Conservation (phyloP, 2,888 invertebrate genomes). For the Acronicta leporina region DNA sequence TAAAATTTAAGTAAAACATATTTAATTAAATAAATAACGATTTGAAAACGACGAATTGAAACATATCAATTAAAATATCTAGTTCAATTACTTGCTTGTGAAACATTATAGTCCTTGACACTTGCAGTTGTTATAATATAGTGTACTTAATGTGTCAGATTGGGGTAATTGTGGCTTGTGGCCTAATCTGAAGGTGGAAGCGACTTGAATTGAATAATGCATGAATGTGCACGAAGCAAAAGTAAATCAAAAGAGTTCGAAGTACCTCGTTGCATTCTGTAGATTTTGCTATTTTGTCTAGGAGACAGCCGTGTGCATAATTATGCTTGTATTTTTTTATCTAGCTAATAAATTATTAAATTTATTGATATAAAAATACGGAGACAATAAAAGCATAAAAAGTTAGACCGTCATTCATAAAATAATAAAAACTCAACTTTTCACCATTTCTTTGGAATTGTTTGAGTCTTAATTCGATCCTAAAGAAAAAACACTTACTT, state of each 20-base stretch:
- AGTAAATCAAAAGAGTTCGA: too few species aligned
- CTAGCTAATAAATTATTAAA: too few species aligned
- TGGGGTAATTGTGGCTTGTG: constrained; percentile 31
- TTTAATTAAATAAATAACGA: constrained; percentile 13
- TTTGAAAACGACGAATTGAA: constrained; percentile 22
- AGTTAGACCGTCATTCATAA: too few species aligned
- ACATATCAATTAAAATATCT: constrained; percentile 44
- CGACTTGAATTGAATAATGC: constrained; percentile 10
- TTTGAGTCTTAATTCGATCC: too few species aligned
- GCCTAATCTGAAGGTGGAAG: constrained; percentile 16
- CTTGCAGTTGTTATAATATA: constrained; percentile 35
- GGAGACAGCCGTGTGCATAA: too few species aligned
- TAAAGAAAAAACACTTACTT: too few species aligned
- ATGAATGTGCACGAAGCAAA: background rate
- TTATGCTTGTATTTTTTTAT: too few species aligned
- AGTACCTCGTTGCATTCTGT: background rate
- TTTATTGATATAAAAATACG: too few species aligned
- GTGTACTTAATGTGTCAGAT: constrained; percentile 45
- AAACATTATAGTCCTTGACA: constrained; percentile 40
- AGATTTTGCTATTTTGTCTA: background rate
- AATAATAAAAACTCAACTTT: too few species aligned
- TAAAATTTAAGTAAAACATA: background rate
- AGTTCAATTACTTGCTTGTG: constrained; percentile 31
- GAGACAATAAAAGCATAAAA: too few species aligned
- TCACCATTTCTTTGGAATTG: too few species aligned